Evolutionary conservation across 2,113 vertebrate genomes (phyloP).

Genomic region (Hyperoodon ampullatus): DNA sequence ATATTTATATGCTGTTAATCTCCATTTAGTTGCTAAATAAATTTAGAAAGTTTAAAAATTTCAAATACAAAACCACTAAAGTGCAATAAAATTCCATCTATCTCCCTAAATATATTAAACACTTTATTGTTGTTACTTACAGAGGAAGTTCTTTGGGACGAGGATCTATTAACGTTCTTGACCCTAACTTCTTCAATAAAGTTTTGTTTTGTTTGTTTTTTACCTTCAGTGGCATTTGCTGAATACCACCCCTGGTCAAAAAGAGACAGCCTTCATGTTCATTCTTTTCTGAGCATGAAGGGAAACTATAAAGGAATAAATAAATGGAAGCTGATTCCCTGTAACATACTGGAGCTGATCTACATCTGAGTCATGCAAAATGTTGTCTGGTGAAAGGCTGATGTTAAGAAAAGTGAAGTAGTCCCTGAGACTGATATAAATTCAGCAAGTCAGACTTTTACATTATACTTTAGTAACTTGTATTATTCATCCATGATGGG

Average conservation of each 20-base stretch:
- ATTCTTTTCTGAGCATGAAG: not conserved
- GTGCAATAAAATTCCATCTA: not conserved
- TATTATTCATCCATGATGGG: no score
- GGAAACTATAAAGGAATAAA: not conserved
- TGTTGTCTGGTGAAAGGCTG: not conserved
- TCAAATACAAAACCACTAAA: not conserved
- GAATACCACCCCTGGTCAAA: not conserved
- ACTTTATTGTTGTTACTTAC: not conserved
- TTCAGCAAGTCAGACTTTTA: not conserved
- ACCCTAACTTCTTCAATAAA: not conserved
- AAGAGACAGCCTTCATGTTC: not conserved
- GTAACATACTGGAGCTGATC: not conserved
- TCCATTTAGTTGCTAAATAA: not conserved
- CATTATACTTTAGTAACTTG: not conserved
- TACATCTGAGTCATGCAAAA: not conserved
- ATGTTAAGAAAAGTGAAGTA: not conserved
- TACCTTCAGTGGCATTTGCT: not conserved
- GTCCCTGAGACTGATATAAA: not conserved
- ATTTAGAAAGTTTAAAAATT: not conserved
- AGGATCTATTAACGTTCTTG: not conserved
- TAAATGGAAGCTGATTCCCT: not conserved
- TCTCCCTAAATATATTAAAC: not conserved
- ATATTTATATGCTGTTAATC: not conserved
- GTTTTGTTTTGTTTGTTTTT: not conserved
- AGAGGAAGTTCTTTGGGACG: not conserved